Evolutionary conservation across 2,888 invertebrate genomes (phyloP), one percentile per base, ranked within the genome.

Genomic region (Julus scandinavius): DNA sequence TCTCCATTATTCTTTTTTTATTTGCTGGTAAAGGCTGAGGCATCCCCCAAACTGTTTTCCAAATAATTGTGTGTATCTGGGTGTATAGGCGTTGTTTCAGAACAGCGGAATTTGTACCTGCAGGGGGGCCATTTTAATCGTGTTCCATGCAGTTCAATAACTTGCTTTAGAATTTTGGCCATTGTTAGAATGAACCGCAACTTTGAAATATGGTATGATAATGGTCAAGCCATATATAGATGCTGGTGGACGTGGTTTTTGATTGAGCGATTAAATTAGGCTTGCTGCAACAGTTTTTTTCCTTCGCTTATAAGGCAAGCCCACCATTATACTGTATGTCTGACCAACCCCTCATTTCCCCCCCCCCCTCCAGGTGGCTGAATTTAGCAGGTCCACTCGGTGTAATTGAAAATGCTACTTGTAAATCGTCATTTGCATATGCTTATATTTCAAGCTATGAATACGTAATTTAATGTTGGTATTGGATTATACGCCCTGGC

Each of bases 191-290:
- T 72, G 72, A 72, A 72, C 72, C 72, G 72, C 72, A 72, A 20
- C 72, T 72, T 72, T 72, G 72, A 72, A 72, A 72, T 72, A 72
- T 72, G 72, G 72, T 29, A 72, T 20, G 72, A 72, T 72, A 72
- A 72, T 72, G 72, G 72, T 72, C 72, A 29, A 29, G 20, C 72
- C 72, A 20, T 58, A 54, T 17, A 17, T 63, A 63, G 63, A 72
- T 72, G 11, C 29, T 72, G 72, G 72, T n/a, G 20, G 72, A 72
- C 72, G 72, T 72, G 72, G 72, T 72, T 72, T 72, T 72, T 72
- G 72, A 72, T 72, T 72, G 72, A 72, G 72, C 72, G 72, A 72
- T 72, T 72, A 72, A 72, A 72, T 72, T 72, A 72, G 72, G 72
- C 72, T 72, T 20, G 72, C 72, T 29, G 29, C 7, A 20, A 29